A percentile compares a stretch with the other conserved stretches of the same genome.
These are phyloP conservation scores for Loripinus fragilis DNA, from an alignment of 2,888 invertebrate species.

Conservation along the genomic window DNA sequence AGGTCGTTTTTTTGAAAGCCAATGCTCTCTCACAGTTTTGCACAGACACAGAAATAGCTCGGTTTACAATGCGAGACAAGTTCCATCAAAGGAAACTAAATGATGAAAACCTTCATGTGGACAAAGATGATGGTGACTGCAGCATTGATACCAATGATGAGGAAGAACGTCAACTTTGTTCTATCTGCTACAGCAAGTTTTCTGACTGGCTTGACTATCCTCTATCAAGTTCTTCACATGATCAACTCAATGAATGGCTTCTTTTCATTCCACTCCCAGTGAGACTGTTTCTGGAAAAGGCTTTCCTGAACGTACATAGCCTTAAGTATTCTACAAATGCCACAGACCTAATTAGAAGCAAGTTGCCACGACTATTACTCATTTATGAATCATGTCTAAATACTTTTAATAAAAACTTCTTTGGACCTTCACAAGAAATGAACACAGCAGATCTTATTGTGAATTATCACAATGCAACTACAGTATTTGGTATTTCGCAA, in stretches of 20 bases:
- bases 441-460: constrained; percentile 26
- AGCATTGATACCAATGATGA: neutral
- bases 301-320: neutral
- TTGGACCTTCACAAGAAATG: constrained; percentile 24
- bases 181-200: neutral
- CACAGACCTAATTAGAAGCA: neutral
- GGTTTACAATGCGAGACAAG: neutral
- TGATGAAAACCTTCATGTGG: neutral
- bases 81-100: neutral
- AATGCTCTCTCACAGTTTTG: constrained; percentile 5
- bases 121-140: neutral
- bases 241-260: constrained; percentile 10
- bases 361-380: neutral
- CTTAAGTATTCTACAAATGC: neutral
- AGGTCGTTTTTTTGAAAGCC: neutral
- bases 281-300: constrained; percentile 10
- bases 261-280: constrained; percentile 13
- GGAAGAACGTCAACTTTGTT: neutral
- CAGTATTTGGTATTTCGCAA: constrained; percentile 19
- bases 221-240: constrained; percentile 8
- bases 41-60: constrained; percentile 11
- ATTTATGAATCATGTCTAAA: constrained; percentile 1
- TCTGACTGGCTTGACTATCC: constrained; percentile 7
- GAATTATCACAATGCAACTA: constrained; percentile 24
- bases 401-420: constrained; percentile 14